Evolutionary conservation across 1,140 invertebrate genomes (phyloP).

Genomic region (Himalopsyche phryganea): DNA sequence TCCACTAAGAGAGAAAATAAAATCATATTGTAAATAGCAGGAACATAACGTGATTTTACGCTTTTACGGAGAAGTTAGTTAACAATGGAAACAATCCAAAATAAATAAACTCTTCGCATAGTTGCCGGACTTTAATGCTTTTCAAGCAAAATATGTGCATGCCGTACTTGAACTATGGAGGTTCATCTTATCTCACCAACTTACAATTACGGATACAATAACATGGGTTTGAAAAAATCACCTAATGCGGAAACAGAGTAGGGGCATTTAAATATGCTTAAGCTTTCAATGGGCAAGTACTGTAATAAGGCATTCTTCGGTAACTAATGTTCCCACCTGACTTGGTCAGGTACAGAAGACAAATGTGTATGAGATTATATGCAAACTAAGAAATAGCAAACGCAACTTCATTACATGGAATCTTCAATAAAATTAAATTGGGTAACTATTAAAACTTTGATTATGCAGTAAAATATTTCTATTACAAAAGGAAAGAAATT

Average conservation of each 20-base stretch:
- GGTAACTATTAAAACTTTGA: too few species aligned
- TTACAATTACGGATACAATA: conserved; percentile 26
- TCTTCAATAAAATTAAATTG: too few species aligned
- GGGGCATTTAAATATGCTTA: conserved; percentile 28
- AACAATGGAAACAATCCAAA: background rate
- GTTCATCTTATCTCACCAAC: background rate
- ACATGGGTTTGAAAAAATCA: conserved; percentile 2
- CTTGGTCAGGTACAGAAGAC: conserved; percentile 13
- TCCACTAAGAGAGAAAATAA: background rate
- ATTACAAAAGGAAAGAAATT: too few species aligned
- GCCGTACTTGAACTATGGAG: too few species aligned
- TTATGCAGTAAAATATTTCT: too few species aligned
- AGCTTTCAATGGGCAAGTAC: conserved; percentile 29
- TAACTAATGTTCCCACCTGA: conserved; percentile 33
- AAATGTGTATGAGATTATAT: background rate
- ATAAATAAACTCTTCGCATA: background rate
- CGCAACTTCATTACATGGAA: too few species aligned
- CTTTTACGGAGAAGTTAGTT: background rate
- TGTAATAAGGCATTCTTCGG: conserved; percentile 34
- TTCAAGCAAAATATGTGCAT: background rate
- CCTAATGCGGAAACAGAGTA: conserved; percentile 27
- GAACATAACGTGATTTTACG: background rate
- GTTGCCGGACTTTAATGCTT: background rate
- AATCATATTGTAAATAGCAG: too few species aligned
- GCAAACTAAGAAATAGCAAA: background rate